Evolutionary conservation across 1,140 invertebrate species (phyloP).

Genomic region (Metopolophium dirhodum): DNA sequence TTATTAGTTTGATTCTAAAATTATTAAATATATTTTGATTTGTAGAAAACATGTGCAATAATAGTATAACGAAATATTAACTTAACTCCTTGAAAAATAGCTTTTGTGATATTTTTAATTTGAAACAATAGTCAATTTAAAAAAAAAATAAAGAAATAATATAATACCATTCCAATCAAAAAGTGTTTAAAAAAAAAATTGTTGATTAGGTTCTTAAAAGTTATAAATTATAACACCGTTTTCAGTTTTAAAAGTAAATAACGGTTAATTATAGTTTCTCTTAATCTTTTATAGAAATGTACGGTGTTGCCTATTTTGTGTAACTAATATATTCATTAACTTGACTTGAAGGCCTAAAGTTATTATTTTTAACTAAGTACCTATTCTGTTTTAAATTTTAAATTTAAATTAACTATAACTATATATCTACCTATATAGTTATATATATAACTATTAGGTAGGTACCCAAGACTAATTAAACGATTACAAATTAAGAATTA

Average conservation of each 20-base stretch:
- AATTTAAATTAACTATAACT: neutral
- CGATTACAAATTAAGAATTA: neutral
- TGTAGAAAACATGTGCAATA: too few relatives aligned
- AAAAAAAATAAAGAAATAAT: too few relatives aligned
- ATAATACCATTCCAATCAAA: neutral
- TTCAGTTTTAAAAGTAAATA: neutral
- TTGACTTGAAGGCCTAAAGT: neutral
- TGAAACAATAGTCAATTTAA: too few relatives aligned
- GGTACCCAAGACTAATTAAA: neutral
- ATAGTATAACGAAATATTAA: too few relatives aligned
- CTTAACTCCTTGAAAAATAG: too few relatives aligned
- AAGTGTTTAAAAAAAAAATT: neutral
- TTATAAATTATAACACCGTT: neutral
- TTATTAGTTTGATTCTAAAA: too few relatives aligned
- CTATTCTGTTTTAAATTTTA: neutral
- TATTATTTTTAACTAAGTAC: neutral
- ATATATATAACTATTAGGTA: neutral
- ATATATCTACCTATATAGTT: neutral
- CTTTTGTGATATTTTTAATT: too few relatives aligned
- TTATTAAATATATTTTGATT: too few relatives aligned
- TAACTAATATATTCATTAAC: too few relatives aligned
- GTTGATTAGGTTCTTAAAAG: neutral
- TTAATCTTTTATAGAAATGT: neutral
- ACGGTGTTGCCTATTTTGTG: neutral
- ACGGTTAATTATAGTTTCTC: neutral